Evolutionary conservation across 1,140 invertebrate species (phyloP).

Genomic region (Drosophila ficusphila): DNA sequence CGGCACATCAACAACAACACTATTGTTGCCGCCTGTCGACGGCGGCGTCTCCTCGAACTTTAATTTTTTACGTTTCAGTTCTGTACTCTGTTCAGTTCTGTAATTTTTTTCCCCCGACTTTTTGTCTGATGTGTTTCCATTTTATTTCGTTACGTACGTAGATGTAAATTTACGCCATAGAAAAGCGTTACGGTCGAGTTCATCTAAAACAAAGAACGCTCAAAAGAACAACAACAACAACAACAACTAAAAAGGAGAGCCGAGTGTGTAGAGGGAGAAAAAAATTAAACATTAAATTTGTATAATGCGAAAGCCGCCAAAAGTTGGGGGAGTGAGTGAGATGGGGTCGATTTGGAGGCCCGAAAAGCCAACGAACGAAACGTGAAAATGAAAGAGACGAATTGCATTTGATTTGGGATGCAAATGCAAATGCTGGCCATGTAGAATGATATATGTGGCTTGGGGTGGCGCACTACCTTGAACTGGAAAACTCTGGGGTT

Average conservation of each 20-base stretch:
- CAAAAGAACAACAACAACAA: constrained; percentile 72
- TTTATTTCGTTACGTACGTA: constrained; percentile 82
- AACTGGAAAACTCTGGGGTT: constrained; percentile 24
- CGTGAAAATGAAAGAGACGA: constrained; percentile 64
- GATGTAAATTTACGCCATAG: constrained; percentile 83
- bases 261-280: constrained; percentile 17
- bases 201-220: constrained; percentile 81
- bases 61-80: constrained; percentile 34
- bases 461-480: constrained; percentile 36
- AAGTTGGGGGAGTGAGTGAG: constrained; percentile 35
- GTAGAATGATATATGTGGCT: constrained; percentile 36
- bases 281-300: constrained; percentile 82
- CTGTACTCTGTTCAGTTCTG: constrained; percentile 10
- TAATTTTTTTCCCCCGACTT: constrained; percentile 24
- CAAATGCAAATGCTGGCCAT: constrained; percentile 42
- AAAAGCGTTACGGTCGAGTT: constrained; percentile 83
- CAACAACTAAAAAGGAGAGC: too few relatives aligned
- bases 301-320: constrained; percentile 81
- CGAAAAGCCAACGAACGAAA: constrained; percentile 71
- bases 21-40: constrained; percentile 65
- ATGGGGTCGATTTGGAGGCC: constrained; percentile 10
- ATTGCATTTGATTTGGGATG: constrained; percentile 66
- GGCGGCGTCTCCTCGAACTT: constrained; percentile 63
- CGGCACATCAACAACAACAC: constrained; percentile 50
- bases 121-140: constrained; percentile 46